Conservation (phyloP, 2,888 invertebrate species). For the Zhuqinia jingwanae region DNA sequence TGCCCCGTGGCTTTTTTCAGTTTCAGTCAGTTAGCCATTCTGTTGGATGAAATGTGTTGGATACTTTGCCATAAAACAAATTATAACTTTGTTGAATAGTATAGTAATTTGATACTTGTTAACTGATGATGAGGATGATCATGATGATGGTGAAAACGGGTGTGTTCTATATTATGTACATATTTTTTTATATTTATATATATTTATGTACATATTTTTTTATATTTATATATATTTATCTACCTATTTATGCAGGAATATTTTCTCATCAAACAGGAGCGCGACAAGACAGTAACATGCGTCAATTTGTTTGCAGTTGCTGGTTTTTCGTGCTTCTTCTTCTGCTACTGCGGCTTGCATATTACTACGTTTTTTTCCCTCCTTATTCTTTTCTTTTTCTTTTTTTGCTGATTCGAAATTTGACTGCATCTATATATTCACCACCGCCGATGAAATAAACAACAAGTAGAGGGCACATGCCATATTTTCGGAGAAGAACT, state of each 20-base stretch:
- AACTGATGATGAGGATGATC: slow-evolving; percentile 4
- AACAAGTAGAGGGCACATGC: slow-evolving; percentile 42
- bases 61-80: slow-evolving; percentile 47
- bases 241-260: slow-evolving; percentile 51
- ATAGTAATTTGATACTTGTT: slow-evolving; percentile 51
- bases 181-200: no score
- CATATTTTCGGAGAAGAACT: slow-evolving; percentile 39
- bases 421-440: no score
- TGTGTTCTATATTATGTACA: slow-evolving; percentile 22
- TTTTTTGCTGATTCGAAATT: not conserved
- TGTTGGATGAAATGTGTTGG: slow-evolving; percentile 31
- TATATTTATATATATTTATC: slow-evolving; percentile 39
- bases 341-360: slow-evolving; percentile 23
- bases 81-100: slow-evolving; percentile 51
- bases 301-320: slow-evolving; percentile 63
- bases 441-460: no score
- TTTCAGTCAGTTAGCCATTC: slow-evolving; percentile 27
- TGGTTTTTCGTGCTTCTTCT: slow-evolving; percentile 1
- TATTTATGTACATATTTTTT: no score
- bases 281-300: slow-evolving; percentile 65
- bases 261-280: slow-evolving; percentile 62
- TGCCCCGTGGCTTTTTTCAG: slow-evolving; percentile 63
- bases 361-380: not conserved
- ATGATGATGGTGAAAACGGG: slow-evolving; percentile 58
- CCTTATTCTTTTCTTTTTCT: not conserved